Evolutionary conservation across 2,797 vertebrate genomes (phyloP).

Genomic region (Diglossa cyanea): DNA sequence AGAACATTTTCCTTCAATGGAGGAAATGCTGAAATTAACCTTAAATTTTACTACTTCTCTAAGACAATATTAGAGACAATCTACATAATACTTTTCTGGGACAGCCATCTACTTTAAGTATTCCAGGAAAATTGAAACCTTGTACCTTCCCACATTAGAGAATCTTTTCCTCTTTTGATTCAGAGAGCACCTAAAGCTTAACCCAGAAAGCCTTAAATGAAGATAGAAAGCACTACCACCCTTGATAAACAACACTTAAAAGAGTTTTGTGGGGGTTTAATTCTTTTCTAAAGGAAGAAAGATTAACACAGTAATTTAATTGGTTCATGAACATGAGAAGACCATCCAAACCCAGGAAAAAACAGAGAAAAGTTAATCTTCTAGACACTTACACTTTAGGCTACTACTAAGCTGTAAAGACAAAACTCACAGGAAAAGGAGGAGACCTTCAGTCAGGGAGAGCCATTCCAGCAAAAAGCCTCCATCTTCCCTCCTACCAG

Average conservation of each 20-base stretch:
- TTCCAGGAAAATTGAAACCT: neutral
- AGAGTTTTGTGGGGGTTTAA: neutral
- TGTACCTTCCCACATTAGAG: neutral
- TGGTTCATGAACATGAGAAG: neutral
- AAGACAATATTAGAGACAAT: neutral
- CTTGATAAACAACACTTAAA: neutral
- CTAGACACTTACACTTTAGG: neutral
- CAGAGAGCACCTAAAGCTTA: neutral
- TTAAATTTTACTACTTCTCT: neutral
- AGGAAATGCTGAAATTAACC: neutral
- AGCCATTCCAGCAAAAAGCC: neutral
- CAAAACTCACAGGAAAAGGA: neutral
- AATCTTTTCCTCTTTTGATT: neutral
- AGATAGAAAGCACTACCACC: neutral
- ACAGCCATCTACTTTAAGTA: neutral
- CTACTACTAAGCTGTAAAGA: neutral
- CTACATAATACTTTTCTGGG: neutral
- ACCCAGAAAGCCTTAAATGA: neutral
- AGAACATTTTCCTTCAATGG: neutral
- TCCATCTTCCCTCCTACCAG: rapidly evolving
- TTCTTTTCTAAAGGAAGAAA: neutral
- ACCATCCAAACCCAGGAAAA: neutral
- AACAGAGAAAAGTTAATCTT: neutral
- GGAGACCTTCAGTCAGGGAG: rapidly evolving
- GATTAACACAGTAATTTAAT: neutral